phyloP scores from a whole-genome alignment of 2,797 vertebrate genomes.

The Arctocebus calabarensis region DNA sequence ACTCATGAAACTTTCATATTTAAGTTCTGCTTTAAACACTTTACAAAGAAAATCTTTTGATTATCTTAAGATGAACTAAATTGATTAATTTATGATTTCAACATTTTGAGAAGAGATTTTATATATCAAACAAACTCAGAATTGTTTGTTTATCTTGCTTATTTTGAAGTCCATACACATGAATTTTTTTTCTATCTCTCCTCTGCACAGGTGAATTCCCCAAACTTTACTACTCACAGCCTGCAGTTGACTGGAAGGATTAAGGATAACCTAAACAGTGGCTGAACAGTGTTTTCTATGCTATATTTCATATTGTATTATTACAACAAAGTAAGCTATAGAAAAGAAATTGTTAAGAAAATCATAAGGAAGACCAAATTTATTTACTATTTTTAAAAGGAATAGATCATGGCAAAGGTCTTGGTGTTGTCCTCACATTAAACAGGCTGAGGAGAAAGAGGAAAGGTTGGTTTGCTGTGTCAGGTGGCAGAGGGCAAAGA shows the following conservation, averaged over 20 bases:
- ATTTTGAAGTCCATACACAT: neutral
- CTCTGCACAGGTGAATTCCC: no score
- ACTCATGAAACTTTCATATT: neutral
- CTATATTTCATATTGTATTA: neutral
- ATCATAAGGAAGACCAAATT: neutral
- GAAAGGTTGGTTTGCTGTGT: neutral
- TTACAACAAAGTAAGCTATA: neutral
- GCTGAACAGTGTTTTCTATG: neutral
- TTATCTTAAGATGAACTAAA: neutral
- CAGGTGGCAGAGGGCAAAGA: neutral
- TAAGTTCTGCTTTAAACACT: neutral
- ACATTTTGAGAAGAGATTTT: neutral
- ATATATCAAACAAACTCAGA: neutral
- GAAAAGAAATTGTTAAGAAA: neutral
- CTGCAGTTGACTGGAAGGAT: neutral
- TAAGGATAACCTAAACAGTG: neutral
- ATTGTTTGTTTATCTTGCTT: neutral
- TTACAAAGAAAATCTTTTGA: neutral
- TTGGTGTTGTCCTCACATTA: neutral
- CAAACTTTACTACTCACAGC: neutral
- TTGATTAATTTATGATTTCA: neutral
- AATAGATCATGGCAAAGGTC: neutral
- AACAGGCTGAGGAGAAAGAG: neutral
- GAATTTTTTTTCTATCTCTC: neutral
- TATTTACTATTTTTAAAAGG: neutral